Evolutionary conservation across 1,140 invertebrate species (phyloP).

Genomic region (Aphelinus atriplicis): DNA sequence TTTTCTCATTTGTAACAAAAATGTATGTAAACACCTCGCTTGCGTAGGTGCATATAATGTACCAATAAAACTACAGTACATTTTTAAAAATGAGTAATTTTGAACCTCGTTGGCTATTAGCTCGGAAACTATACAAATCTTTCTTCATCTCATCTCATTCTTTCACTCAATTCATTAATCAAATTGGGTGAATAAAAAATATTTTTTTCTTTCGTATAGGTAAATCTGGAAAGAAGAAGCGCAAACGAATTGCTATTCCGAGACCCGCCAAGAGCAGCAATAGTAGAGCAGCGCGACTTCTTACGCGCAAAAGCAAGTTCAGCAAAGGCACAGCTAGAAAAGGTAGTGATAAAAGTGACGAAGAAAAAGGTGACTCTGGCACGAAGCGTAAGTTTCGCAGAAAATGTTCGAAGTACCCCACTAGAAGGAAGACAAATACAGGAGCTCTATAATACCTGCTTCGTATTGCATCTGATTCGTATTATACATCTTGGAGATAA

Average conservation of each 20-base stretch:
- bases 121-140: too few species aligned
- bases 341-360: conserved; percentile 22
- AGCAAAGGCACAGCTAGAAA: conserved; percentile 17
- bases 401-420: conserved; percentile 57
- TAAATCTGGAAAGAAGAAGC: conserved; percentile 41
- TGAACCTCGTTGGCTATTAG: too few species aligned
- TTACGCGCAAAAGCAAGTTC: conserved; percentile 40
- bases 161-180: neutral
- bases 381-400: conserved; percentile 49
- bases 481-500: too few species aligned
- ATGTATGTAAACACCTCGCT: too few species aligned
- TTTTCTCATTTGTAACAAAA: too few species aligned
- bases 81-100: too few species aligned
- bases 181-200: neutral
- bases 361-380: conserved; percentile 8
- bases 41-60: too few species aligned
- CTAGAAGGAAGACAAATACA: conserved; percentile 38
- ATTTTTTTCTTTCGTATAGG: conserved; percentile 41
- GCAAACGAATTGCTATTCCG: conserved; percentile 23
- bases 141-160: too few species aligned
- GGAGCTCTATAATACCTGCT: too few species aligned
- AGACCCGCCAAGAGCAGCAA: conserved; percentile 27
- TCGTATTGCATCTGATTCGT: too few species aligned
- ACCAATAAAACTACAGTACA: too few species aligned
- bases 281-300: conserved; percentile 41